phyloP scores from a whole-genome alignment of 2,113 vertebrate genomes.

The Ondatra zibethicus region DNA sequence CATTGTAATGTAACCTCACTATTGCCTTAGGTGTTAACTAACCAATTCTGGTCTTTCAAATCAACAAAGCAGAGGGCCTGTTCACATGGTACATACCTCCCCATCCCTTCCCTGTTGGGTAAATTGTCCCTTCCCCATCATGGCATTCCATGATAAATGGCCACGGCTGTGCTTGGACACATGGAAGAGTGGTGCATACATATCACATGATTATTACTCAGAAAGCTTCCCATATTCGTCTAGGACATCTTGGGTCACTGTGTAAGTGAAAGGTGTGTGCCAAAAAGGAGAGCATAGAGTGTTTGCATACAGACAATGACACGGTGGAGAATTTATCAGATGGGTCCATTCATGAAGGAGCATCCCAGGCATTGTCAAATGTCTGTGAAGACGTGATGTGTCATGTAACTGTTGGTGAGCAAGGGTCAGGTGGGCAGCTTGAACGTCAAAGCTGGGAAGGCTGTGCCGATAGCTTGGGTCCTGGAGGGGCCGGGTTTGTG shows the following conservation, averaged over 20 bases:
- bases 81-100: not conserved
- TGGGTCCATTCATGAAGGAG: not conserved
- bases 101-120: not conserved
- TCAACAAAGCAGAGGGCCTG: not conserved
- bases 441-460: not conserved
- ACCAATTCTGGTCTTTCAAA: not conserved
- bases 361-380: not conserved
- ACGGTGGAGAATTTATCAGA: not conserved
- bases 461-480: fast-evolving
- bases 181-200: not conserved
- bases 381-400: not conserved
- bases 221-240: not conserved
- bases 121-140: not conserved
- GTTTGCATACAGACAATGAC: not conserved
- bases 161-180: not conserved
- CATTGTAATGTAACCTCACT: not conserved
- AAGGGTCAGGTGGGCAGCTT: fast-evolving
- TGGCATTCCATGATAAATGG: not conserved
- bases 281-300: too few species aligned
- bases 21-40: not conserved
- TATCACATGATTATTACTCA: not conserved
- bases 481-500: fast-evolving
- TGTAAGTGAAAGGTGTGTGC: not conserved
- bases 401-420: fast-evolving
- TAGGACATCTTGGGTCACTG: not conserved